A percentile compares a stretch with the other conserved stretches of the same genome.
These are phyloP conservation scores for Crocidura indochinensis DNA, from an alignment of 2,797 vertebrate species.

Conservation along the genomic window DNA sequence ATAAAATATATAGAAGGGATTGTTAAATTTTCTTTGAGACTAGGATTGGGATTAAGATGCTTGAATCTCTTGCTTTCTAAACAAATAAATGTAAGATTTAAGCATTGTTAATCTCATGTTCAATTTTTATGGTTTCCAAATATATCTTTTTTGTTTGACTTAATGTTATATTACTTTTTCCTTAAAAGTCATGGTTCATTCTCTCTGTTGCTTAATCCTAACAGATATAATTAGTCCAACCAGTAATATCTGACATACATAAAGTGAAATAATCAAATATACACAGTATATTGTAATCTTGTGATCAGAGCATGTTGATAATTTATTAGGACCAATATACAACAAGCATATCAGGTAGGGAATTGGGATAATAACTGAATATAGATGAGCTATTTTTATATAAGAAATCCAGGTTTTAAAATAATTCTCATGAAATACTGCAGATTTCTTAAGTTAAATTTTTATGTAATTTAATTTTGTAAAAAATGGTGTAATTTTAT, in stretches of 20 bases:
- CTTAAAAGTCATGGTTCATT: constrained; percentile 17
- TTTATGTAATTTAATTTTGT: no score
- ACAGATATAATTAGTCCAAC: neutral
- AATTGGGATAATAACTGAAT: neutral
- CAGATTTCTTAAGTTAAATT: no score
- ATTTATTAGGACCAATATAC: neutral
- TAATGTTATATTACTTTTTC: neutral
- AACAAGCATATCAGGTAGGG: neutral
- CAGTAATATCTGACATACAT: neutral
- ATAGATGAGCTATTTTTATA: constrained; percentile 1
- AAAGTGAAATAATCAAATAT: neutral
- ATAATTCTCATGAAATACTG: neutral
- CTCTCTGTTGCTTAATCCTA: neutral
- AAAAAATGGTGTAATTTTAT: no score
- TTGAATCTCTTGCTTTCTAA: constrained; percentile 45
- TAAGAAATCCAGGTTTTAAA: constrained; percentile 27
- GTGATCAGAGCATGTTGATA: neutral
- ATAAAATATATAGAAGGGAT: neutral
- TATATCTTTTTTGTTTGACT: neutral
- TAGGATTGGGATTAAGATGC: neutral
- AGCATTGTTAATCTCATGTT: neutral
- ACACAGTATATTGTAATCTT: neutral
- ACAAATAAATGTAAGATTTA: constrained; percentile 2
- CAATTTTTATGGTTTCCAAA: neutral
- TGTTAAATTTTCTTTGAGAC: constrained; percentile 23